Base-by-base conservation (phyloP, 2,888 invertebrate species). In the Plagodis pulveraria region DNA sequence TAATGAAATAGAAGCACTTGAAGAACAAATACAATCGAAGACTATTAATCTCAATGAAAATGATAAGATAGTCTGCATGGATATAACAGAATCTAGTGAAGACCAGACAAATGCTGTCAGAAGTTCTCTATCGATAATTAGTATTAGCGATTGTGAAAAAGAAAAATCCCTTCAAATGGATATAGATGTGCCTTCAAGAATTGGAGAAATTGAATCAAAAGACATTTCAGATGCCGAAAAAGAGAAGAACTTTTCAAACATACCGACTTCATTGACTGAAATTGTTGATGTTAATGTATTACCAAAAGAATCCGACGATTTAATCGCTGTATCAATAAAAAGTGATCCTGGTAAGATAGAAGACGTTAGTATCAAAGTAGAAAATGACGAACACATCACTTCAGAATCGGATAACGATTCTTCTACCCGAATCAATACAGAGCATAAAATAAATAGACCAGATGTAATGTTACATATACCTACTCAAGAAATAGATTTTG, bases 401-500 rank as follows among this genome's bases (percentile, higher is more conserved):
- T 62, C 33, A 71, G 67, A 56, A 11, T 6, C 34, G 10, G 46
- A 50, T 35, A 51, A 56, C 34, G 52, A 62, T 51, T 56, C 58
- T 51, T 56, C 58, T 4, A 66, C 63, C 6, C 56, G 52, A 12
- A 66, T 64, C 7, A 68, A 66, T 38, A 51, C 59, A 41, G 74
- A 76, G 10, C 86, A 87, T 64, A 72, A 77, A 4, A 67, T 90
- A 4, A 79, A 77, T n/a, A 79, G 79, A 70, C 89, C 89, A 2
- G 83, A 91, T 69, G 72, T 80, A 8, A 91, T 91, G 90, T 62
- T 90, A 42, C 86, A 90, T 66, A 90, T 91, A 70, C 90, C 89
- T 6, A 79, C 78, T 0, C 87, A 88, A 66, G 84, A 86, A 22
- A 46, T 85, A 67, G 82, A 81, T 63, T 71, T 69, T 49, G 78